Percentiles rank a stretch among this genome's conserved stretches.
These are phyloP conservation scores for Yoshiicerus persimilis DNA, from an alignment of 1,140 invertebrate genomes.

Conservation along the genomic window DNA sequence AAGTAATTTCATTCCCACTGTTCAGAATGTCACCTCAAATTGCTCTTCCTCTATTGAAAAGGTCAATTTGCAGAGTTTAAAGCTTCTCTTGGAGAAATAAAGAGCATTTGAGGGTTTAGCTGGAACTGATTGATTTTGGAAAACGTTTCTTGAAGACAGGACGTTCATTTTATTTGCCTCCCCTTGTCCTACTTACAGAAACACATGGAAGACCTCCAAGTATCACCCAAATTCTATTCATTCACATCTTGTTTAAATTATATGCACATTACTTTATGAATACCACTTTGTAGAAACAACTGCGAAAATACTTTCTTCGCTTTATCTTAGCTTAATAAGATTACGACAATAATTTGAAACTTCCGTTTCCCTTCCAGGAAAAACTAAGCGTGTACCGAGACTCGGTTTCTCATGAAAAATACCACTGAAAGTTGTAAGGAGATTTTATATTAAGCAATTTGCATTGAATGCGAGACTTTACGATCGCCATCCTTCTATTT, in stretches of 20 bases:
- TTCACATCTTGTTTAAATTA: neutral
- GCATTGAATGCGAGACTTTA: neutral
- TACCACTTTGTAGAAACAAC: too few relatives aligned
- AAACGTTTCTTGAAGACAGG: neutral
- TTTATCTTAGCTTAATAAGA: neutral
- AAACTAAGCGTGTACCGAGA: too few relatives aligned
- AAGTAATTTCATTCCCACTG: neutral
- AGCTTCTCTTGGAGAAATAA: neutral
- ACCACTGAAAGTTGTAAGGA: too few relatives aligned
- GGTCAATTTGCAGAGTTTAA: neutral
- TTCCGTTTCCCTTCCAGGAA: neutral
- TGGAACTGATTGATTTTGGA: neutral
- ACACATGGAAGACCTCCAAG: neutral
- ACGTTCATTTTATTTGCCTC: neutral
- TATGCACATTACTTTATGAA: too few relatives aligned
- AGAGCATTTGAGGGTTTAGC: neutral
- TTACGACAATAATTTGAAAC: neutral
- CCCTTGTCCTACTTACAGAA: neutral
- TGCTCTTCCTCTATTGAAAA: neutral
- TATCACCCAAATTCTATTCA: neutral
- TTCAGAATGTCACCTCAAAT: neutral
- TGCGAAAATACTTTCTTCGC: too few relatives aligned
- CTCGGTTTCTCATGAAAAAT: too few relatives aligned
- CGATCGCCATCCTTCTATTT: neutral
- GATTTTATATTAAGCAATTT: neutral